Conservation (phyloP, 2,888 invertebrate genomes). For the Galerucella calmariensis region DNA sequence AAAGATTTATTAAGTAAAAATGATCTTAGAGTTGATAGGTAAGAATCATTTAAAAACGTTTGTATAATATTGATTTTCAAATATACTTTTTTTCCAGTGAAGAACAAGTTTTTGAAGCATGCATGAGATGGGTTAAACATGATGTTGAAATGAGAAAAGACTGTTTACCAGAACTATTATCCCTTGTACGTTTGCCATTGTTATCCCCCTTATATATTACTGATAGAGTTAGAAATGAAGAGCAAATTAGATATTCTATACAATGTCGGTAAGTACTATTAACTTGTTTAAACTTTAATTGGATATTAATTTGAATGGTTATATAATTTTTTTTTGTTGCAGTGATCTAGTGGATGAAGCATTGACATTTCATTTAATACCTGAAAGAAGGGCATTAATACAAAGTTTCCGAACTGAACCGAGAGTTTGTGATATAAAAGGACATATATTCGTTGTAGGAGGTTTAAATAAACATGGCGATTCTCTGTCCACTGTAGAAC, state of each 20-base stretch:
- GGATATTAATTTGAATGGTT: neutral
- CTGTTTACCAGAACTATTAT: conserved; percentile 76
- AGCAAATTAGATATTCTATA: conserved; percentile 79
- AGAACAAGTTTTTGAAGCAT: conserved; percentile 87
- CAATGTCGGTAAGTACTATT: conserved; percentile 72
- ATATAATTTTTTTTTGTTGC: conserved; percentile 44
- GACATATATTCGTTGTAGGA: conserved; percentile 88
- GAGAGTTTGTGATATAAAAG: conserved; percentile 80
- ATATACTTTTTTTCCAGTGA: conserved; percentile 65
- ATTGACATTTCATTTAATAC: conserved; percentile 87
- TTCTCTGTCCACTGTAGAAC: conserved; percentile 86
- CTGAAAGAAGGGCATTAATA: conserved; percentile 80
- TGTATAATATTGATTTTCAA: neutral
- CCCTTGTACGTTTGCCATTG: conserved; percentile 82
- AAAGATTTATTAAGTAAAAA: conserved; percentile 78
- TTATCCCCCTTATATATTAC: conserved; percentile 84
- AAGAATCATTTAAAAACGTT: conserved; percentile 20
- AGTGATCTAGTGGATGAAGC: conserved; percentile 89
- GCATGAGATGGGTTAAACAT: conserved; percentile 82
- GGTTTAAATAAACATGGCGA: conserved; percentile 86
- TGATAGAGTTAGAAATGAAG: conserved; percentile 83
- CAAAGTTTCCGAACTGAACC: conserved; percentile 82
- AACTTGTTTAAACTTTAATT: conserved; percentile 1
- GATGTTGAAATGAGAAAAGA: conserved; percentile 69
- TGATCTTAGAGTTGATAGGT: conserved; percentile 77